Conservation (phyloP, 2,113 vertebrate species). For the Monarcha castaneiventris region DNA sequence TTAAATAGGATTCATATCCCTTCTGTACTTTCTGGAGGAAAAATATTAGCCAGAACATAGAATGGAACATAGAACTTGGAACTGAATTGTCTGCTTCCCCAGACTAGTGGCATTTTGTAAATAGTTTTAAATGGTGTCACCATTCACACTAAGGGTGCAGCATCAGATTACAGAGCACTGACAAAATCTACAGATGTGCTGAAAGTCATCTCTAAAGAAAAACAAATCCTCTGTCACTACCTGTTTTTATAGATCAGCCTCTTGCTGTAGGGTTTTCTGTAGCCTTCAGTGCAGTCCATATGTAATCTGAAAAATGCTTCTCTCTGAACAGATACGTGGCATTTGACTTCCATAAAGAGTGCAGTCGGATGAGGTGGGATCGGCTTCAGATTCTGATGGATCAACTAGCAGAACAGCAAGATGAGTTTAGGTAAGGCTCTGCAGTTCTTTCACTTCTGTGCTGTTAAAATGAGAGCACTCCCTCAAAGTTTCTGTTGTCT, state of each 20-base stretch:
- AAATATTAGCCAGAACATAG: neutral
- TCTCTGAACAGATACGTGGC: slow-evolving; percentile 81
- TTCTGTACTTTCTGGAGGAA: neutral
- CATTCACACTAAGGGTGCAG: neutral
- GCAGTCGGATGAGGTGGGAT: slow-evolving; percentile 94
- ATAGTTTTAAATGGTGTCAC: neutral
- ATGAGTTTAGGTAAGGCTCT: slow-evolving; percentile 85
- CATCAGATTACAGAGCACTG: neutral
- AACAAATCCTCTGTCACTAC: neutral
- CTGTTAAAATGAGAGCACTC: neutral
- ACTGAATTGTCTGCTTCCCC: neutral
- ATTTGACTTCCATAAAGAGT: slow-evolving; percentile 97
- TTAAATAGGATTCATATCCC: neutral
- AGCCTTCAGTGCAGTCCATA: neutral
- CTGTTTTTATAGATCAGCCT: neutral
- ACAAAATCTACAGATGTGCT: neutral
- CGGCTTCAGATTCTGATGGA: slow-evolving; percentile 89
- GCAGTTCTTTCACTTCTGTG: neutral
- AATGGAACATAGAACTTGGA: neutral
- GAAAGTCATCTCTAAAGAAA: neutral
- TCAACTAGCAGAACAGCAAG: slow-evolving; percentile 84
- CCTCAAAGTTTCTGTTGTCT: neutral
- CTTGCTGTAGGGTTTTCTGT: neutral
- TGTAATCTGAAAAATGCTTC: neutral
- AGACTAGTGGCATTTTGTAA: neutral